Conservation (phyloP, 2,113 vertebrate species). For the Trachemys scripta region DNA sequence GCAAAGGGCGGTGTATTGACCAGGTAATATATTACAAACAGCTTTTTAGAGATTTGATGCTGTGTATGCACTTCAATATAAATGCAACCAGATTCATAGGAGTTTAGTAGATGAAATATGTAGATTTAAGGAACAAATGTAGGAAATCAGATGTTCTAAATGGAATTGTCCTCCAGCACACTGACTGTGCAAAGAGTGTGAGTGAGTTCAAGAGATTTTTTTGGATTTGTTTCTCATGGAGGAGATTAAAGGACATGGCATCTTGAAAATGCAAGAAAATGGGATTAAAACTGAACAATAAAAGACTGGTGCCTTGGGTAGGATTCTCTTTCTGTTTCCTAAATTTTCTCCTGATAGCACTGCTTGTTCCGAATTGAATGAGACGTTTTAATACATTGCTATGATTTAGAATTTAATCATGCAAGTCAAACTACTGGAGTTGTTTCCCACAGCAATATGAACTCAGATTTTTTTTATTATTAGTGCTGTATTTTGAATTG, state of each 20-base stretch:
- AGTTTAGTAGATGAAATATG: background rate
- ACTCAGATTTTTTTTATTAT: background rate
- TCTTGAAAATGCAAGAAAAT: background rate
- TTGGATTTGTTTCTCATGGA: background rate
- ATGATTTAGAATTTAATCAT: background rate
- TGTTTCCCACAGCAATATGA: background rate
- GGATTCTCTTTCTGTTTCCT: background rate
- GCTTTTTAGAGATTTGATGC: background rate
- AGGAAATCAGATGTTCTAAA: background rate
- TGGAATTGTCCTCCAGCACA: background rate
- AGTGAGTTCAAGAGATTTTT: background rate
- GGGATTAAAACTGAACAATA: accelerated
- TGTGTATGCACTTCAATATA: background rate
- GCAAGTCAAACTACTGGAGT: background rate
- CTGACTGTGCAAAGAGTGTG: background rate
- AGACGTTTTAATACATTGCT: background rate
- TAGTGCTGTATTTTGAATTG: background rate
- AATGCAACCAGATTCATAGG: background rate
- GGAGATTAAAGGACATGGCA: background rate
- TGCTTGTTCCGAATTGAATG: background rate
- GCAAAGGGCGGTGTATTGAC: constrained; percentile 93
- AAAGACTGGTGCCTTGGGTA: background rate
- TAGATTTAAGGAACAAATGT: background rate
- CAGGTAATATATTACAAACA: constrained; percentile 82
- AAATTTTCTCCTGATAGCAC: background rate